Percentiles rank a stretch among this genome's conserved stretches.
Conservation (phyloP, 2,797 vertebrate genomes). For the Sarcoramphus papa region DNA sequence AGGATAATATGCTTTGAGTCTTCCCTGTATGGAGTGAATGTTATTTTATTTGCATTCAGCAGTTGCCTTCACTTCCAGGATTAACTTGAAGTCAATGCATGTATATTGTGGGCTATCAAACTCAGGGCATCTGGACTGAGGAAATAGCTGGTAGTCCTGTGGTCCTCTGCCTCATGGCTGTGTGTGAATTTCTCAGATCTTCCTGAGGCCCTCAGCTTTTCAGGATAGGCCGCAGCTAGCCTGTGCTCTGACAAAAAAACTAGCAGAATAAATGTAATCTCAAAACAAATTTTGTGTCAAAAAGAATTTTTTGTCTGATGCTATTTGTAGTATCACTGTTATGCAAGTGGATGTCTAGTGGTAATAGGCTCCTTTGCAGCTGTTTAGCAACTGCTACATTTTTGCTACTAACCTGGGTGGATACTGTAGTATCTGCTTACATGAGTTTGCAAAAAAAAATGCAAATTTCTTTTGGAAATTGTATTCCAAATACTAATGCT, state of each 20-base stretch:
- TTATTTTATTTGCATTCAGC: not conserved
- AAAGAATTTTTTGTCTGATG: not conserved
- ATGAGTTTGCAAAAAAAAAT: not conserved
- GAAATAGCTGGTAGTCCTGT: not conserved
- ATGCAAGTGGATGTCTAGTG: not conserved
- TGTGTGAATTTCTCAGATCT: not conserved
- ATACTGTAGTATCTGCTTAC: not conserved
- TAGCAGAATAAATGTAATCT: not conserved
- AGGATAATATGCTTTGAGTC: not conserved
- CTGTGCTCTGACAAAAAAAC: not conserved
- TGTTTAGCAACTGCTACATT: not conserved
- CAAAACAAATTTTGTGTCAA: not conserved
- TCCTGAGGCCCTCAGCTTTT: not conserved
- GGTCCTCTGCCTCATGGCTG: not conserved
- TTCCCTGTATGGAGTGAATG: not conserved
- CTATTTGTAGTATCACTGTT: not conserved
- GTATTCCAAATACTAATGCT: not conserved
- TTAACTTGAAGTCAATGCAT: not conserved
- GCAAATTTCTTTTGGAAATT: not conserved
- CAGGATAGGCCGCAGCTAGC: not conserved
- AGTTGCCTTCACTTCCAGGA: not conserved
- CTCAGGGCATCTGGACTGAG: not conserved
- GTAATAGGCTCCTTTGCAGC: not conserved
- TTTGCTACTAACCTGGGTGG: not conserved
- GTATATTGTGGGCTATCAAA: not conserved